phyloP scores from a whole-genome alignment of 2,113 vertebrate species.

The Megaceryle maxima region DNA sequence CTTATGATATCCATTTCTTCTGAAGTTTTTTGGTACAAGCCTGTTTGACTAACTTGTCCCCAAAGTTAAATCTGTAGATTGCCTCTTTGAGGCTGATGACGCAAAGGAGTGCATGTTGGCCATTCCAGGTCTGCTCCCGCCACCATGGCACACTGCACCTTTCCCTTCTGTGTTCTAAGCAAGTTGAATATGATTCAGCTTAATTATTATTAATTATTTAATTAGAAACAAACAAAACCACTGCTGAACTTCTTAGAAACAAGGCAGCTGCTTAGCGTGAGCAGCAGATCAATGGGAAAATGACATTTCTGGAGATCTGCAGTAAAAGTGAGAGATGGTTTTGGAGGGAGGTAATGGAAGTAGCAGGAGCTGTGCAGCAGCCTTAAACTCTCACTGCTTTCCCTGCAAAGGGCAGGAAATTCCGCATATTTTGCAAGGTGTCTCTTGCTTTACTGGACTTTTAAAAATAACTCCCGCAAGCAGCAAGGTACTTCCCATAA shows the following conservation, averaged over 20 bases:
- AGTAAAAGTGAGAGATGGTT: not conserved
- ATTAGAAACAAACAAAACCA: not conserved
- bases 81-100: fast-evolving
- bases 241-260: not conserved
- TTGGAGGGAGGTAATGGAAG: not conserved
- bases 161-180: not conserved
- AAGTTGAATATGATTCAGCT: not conserved
- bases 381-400: not conserved
- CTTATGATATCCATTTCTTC: not conserved
- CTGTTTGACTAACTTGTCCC: not conserved
- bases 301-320: not conserved
- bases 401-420: not conserved
- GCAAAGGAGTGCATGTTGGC: fast-evolving
- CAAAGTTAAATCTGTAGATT: not conserved
- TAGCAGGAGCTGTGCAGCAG: fast-evolving
- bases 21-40: not conserved
- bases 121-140: not conserved
- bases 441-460: not conserved
- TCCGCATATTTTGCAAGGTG: not conserved
- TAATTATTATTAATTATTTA: not conserved
- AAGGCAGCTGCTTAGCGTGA: not conserved
- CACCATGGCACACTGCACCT: fast-evolving
- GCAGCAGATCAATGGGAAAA: not conserved
- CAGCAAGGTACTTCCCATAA: not conserved
- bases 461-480: not conserved